Conservation (phyloP, 1,140 invertebrate species). For the Elymnias hypermnestra region DNA sequence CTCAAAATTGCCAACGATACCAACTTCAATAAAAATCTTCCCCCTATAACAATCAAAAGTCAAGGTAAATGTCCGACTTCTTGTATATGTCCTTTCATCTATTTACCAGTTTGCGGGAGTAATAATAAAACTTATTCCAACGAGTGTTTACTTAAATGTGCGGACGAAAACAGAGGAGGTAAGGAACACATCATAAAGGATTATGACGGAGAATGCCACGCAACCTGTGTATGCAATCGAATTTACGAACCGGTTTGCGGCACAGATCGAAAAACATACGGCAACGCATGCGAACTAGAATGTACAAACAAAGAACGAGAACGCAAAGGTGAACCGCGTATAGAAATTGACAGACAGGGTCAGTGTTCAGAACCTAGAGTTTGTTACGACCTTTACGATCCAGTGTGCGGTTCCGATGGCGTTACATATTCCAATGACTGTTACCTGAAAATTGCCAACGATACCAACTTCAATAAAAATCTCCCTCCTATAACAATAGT, state of each 20-base stretch:
- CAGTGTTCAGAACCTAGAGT: slow-evolving; percentile 16
- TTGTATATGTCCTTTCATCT: slow-evolving; percentile 23
- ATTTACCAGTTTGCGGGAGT: slow-evolving; percentile 31
- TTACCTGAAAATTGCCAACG: slow-evolving; percentile 13
- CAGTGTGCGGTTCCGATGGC: slow-evolving; percentile 24
- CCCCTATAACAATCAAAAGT: not conserved
- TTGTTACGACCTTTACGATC: no score
- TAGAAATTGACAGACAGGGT: not conserved
- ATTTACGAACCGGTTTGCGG: slow-evolving; percentile 26
- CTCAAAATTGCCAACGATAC: no score
- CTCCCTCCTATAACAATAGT: not conserved
- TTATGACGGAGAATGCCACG: slow-evolving; percentile 16
- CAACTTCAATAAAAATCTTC: no score
- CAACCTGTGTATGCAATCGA: slow-evolving; percentile 14
- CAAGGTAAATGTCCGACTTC: slow-evolving; percentile 11
- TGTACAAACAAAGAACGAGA: slow-evolving; percentile 1
- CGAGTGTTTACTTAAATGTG: slow-evolving; percentile 23
- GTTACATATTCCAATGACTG: slow-evolving; percentile 25
- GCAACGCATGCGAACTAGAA: slow-evolving; percentile 37
- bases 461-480: slow-evolving; percentile 1
- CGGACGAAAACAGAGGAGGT: slow-evolving; percentile 26
- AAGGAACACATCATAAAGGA: slow-evolving; percentile 9
- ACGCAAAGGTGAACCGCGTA: not conserved
- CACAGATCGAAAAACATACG: slow-evolving; percentile 34
- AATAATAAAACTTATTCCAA: slow-evolving; percentile 28